Evolutionary conservation across 2,113 vertebrate species (phyloP), one percentile per base, ranked within the genome.

Genomic region (Spheniscus mendiculus): DNA sequence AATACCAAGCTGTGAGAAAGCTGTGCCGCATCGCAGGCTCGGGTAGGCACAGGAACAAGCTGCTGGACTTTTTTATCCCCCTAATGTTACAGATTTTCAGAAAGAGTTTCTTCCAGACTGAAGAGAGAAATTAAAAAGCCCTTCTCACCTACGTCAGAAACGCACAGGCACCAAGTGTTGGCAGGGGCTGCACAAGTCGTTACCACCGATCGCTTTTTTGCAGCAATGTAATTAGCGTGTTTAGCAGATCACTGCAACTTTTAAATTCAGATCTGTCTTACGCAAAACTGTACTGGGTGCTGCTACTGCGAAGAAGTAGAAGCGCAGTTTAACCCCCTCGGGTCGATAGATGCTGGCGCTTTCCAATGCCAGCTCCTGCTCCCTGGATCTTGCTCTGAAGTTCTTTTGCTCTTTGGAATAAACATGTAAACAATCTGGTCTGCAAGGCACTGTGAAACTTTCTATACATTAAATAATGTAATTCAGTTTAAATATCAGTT

Each of bases 211-310:
- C 6, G 2, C 38, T 34, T 1, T 38, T 45, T 25, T 16, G 3
- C 2, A 15, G 36, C 1, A 2, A 2, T 5, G 14, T 10, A 53
- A 50, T 81, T 34, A 71, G 21, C 2, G 5, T 9, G 12, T 1
- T 36, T 1, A 29, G 29, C 9, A 22, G 16, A 32, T 56, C 13
- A 2, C n/a, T 12, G 52, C n/a, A 40, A 10, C 49, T 45, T 26
- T 2, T 2, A 12, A 1, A 5, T 6, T 3, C 18, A 1, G 14
- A 8, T 2, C 0, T 1, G 3, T 6, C 22, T 71, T 5, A 5
- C 0, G 23, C 38, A 12, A 14, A 10, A 7, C 14, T 0, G 26
- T 10, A 1, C 1, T 0, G 55, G 79, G 34, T 8, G 61, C 32
- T 27, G 17, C n/a, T 5, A 0, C 25, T 6, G 59, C 4, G 14